Base-by-base conservation (phyloP, 2,888 invertebrate genomes). In the Netelia inedita region DNA sequence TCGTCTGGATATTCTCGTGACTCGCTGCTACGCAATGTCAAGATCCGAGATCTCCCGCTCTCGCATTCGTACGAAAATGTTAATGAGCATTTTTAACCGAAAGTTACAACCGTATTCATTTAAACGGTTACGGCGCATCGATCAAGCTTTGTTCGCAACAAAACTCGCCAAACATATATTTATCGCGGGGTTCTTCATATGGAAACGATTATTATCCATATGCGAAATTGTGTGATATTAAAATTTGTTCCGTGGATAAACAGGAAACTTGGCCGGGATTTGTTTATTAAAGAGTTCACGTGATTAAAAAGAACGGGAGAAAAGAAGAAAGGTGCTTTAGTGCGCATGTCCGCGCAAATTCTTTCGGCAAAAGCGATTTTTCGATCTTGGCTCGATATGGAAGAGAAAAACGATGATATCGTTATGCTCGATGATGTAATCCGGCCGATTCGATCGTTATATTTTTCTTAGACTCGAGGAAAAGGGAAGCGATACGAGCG, bases 161-260 rank as follows among this genome's bases (percentile, higher is more conserved):
- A 81, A 81, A 73, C 76, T 78, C 1, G 55, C 78, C 46, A 69
- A 81, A 78, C 78, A 84, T 84, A 28, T 28, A 84, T 81, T 84
- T 81, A 84, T 81, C 14, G 59, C 59, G 61, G 46, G 28, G 53
- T 16, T 81, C 73, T 81, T 76, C 81, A 81, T 78, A 73, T 21
- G 72, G 78, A 73, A 61, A 78, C 76, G 66, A 79, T 75, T 66
- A 75, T 79, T 65, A 63, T 78, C 53, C 73, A 79, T 69, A 69
- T 79, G 73, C 78, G 61, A 53, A 63, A 74, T 46, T 61, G 69
- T 63, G 35, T 66, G 66, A 21, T 73, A 61, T 73, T 43, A 28
- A 59, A 73, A 73, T 80, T 73, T 68, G n/a, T 3, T 59, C 19
- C 41, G 9, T 50, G 5, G 0, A 28, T 28, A 5, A 2, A 1